Conservation (phyloP, 2,113 vertebrate genomes). For the Dicrurus megarhynchus region DNA sequence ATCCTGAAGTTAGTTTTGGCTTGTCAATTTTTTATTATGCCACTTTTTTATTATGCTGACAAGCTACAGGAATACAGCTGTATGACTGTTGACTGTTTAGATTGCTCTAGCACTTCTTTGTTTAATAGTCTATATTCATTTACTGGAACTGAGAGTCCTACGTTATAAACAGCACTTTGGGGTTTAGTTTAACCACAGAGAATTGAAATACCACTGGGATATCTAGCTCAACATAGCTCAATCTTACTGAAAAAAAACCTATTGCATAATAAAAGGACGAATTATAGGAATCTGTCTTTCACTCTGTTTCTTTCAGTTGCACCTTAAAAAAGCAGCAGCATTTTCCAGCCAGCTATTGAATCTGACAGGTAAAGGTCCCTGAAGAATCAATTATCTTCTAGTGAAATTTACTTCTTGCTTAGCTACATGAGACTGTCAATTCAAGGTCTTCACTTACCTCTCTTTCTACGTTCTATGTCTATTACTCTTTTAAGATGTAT, state of each 20-base stretch:
- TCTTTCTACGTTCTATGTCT: neutral
- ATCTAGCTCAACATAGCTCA: neutral
- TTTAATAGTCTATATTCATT: neutral
- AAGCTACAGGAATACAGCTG: neutral
- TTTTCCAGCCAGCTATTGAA: neutral
- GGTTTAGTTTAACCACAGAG: neutral
- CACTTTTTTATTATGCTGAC: neutral
- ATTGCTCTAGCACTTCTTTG: neutral
- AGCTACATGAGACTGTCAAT: neutral
- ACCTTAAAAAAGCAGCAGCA: neutral
- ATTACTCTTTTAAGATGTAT: neutral
- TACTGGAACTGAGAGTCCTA: neutral
- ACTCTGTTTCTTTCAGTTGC: neutral
- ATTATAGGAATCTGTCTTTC: neutral
- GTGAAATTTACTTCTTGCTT: neutral
- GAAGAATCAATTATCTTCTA: conserved; percentile 30
- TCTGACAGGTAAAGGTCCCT: neutral
- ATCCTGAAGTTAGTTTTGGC: neutral
- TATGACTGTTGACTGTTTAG: neutral
- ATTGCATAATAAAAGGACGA: neutral
- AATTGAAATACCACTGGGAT: neutral
- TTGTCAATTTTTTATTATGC: neutral
- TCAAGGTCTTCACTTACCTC: neutral
- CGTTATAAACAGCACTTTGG: neutral
- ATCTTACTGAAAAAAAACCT: neutral